Evolutionary conservation across 2,797 vertebrate species (phyloP).

Genomic region (Pagetopsis macropterus): DNA sequence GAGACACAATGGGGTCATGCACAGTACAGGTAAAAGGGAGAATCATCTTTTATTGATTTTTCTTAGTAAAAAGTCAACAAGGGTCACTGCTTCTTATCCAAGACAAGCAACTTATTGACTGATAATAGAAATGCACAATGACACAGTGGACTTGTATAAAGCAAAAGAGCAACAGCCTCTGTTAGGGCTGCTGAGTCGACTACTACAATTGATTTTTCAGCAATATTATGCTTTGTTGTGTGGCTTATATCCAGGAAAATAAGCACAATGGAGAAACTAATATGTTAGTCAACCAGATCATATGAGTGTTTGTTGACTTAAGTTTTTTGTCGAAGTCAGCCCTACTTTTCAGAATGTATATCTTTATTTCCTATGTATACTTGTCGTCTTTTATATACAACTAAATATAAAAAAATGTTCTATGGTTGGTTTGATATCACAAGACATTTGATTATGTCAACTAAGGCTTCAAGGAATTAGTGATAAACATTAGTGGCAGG

Average conservation of each 20-base stretch:
- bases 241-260: too few relatives aligned
- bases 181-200: too few relatives aligned
- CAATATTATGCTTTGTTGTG: too few relatives aligned
- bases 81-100: not conserved
- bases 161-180: not conserved
- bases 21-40: conserved; percentile 17
- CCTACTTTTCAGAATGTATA: not conserved
- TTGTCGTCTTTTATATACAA: not conserved
- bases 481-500: not conserved
- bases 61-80: not conserved
- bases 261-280: too few relatives aligned
- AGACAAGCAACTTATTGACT: not conserved
- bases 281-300: too few relatives aligned
- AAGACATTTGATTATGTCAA: not conserved
- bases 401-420: too few relatives aligned
- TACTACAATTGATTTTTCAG: too few relatives aligned
- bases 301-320: too few relatives aligned
- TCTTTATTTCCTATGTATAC: not conserved
- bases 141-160: not conserved
- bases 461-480: not conserved
- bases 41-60: conserved; percentile 11
- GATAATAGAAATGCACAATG: not conserved
- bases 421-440: not conserved
- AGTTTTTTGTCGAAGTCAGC: too few relatives aligned
- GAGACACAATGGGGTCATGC: conserved; percentile 4